A percentile compares a stretch with the other conserved stretches of the same genome.
Conservation (phyloP, 1,140 invertebrate genomes). For the Pteromalus puparum region DNA sequence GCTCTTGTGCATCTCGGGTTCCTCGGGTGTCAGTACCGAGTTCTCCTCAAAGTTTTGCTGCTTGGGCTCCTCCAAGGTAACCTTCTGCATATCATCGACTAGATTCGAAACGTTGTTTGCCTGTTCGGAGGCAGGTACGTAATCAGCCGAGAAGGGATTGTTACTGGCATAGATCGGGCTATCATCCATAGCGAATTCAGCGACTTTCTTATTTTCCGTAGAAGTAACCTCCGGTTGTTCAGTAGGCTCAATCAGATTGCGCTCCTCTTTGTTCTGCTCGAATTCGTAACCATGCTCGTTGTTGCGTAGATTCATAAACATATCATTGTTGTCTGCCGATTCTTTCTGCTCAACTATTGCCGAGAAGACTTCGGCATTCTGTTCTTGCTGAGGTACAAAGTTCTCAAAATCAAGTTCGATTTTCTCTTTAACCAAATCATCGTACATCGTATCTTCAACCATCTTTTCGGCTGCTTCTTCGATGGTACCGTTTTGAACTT, state of each 20-base stretch:
- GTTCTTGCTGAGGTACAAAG: slow-evolving; percentile 31
- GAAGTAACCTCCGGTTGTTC: neutral
- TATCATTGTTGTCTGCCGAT: slow-evolving; percentile 40
- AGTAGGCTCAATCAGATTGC: neutral
- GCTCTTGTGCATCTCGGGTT: neutral
- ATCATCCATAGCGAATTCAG: neutral
- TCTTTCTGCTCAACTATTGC: slow-evolving; percentile 32
- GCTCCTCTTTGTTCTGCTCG: neutral
- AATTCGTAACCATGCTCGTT: neutral
- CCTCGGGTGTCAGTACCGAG: neutral
- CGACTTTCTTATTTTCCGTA: neutral
- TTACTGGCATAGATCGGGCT: slow-evolving; percentile 29
- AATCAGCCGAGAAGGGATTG: slow-evolving; percentile 39
- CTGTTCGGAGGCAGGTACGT: neutral
- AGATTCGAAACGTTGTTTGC: neutral
- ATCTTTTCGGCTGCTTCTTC: slow-evolving; percentile 50
- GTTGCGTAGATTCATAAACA: slow-evolving; percentile 46
- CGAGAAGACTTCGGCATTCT: slow-evolving; percentile 36
- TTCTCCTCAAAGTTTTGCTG: neutral
- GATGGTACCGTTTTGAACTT: slow-evolving; percentile 59
- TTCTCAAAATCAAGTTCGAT: slow-evolving; percentile 29
- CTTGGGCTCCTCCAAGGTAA: neutral
- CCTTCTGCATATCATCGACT: neutral
- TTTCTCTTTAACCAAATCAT: slow-evolving; percentile 4
- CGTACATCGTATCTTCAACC: neutral